Evolutionary conservation across 2,113 vertebrate species (phyloP).

Genomic region (Calidris pygmaea): DNA sequence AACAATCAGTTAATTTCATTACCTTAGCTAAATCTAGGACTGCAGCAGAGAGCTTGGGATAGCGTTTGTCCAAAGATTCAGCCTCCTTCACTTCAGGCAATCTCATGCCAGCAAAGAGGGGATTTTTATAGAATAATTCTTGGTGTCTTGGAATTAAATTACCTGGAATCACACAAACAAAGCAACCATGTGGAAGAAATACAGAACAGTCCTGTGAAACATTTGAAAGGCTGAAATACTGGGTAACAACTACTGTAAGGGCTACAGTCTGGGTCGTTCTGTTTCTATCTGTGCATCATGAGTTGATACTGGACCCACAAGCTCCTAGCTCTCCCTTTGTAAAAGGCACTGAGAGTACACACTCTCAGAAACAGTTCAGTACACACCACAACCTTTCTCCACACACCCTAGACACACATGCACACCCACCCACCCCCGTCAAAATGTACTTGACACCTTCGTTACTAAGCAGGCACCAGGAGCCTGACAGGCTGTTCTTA

Average conservation of each 20-base stretch:
- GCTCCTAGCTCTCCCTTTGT: background rate
- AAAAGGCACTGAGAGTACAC: background rate
- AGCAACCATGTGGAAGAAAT: background rate
- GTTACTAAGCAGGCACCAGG: background rate
- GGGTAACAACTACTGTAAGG: background rate
- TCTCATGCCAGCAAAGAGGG: constrained; percentile 82
- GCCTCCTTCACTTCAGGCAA: constrained; percentile 78
- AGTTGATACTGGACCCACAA: background rate
- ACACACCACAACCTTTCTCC: background rate
- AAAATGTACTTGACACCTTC: background rate
- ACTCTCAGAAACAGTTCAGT: background rate
- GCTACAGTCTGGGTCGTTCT: background rate
- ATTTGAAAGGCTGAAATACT: background rate
- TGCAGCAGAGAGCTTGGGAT: constrained; percentile 69
- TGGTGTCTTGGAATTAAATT: constrained; percentile 85
- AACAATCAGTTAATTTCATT: background rate
- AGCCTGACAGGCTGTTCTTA: constrained; percentile 40
- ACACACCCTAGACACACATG: too few species aligned
- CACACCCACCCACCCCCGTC: background rate
- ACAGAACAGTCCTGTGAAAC: background rate
- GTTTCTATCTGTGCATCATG: fast-evolving
- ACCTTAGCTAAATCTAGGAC: constrained; percentile 83
- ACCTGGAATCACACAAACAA: constrained; percentile 68
- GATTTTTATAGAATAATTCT: constrained; percentile 88
- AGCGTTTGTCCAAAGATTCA: constrained; percentile 78